A percentile compares a stretch with the other conserved stretches of the same genome.
Conservation (phyloP, 2,113 vertebrate genomes). For the Synodontis membranacea region DNA sequence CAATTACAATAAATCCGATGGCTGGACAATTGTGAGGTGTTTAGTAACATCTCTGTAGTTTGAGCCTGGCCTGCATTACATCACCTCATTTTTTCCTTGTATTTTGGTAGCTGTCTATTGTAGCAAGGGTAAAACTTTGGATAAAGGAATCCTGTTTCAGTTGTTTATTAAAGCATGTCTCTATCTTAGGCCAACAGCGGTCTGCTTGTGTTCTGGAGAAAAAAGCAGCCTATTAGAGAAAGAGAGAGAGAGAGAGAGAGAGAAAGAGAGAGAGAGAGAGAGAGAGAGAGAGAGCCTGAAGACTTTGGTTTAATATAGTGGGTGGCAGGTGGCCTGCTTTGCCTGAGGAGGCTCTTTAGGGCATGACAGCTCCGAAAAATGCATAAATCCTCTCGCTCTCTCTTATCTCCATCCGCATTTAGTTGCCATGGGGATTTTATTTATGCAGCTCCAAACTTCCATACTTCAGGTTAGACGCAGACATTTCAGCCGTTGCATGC, state of each 20-base stretch:
- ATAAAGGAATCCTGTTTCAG: neutral
- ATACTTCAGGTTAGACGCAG: constrained; percentile 81
- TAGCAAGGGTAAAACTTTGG: neutral
- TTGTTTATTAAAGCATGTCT: constrained; percentile 13
- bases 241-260: constrained; percentile 6
- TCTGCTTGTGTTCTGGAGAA: constrained; percentile 15
- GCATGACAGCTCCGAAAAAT: constrained; percentile 86
- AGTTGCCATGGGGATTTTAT: constrained; percentile 90
- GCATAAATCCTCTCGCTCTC: constrained; percentile 80
- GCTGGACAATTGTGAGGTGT: neutral
- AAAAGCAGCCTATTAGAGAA: constrained; percentile 13
- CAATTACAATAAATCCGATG: neutral
- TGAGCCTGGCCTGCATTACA: neutral
- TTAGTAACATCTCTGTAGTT: neutral
- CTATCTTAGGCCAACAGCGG: constrained; percentile 21
- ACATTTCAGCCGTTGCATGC: constrained; percentile 79
- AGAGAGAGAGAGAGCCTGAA: constrained; percentile 72
- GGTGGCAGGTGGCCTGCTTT: constrained; percentile 87
- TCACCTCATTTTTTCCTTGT: neutral
- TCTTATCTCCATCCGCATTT: constrained; percentile 84
- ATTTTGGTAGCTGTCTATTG: neutral
- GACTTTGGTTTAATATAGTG: constrained; percentile 83
- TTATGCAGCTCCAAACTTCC: constrained; percentile 80
- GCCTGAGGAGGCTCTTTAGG: constrained; percentile 87
- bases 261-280: constrained; percentile 7